These are phyloP conservation scores for Melopsittacus undulatus DNA, from an alignment of 2,797 vertebrate species.

Conservation along the genomic window DNA sequence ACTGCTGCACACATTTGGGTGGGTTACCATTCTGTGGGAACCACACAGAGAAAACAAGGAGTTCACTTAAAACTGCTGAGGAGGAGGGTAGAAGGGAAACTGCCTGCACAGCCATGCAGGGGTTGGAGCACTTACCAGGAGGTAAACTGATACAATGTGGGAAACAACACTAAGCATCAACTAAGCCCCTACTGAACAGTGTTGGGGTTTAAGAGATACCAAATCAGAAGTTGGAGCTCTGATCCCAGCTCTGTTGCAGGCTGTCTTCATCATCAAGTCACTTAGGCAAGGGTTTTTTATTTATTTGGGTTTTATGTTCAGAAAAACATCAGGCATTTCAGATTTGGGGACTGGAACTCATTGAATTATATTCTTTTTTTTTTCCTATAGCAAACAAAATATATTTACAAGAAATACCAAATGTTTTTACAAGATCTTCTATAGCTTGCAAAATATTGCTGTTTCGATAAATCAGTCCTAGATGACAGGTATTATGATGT, in stretches of 20 bases:
- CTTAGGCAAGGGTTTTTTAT: neutral
- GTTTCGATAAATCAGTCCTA: neutral
- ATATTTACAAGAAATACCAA: neutral
- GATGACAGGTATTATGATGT: neutral
- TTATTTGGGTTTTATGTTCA: neutral
- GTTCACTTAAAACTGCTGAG: neutral
- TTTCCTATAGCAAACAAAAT: neutral
- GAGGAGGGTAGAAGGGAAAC: neutral
- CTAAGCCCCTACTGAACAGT: neutral
- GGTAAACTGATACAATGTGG: neutral
- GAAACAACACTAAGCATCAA: neutral
- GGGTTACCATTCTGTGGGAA: neutral
- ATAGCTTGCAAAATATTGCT: neutral
- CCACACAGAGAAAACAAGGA: neutral
- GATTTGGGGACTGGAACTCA: neutral
- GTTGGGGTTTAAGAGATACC: neutral
- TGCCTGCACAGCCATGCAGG: fast-evolving
- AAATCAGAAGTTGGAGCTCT: neutral
- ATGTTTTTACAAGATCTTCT: neutral
- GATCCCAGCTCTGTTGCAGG: neutral
- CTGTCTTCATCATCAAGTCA: neutral
- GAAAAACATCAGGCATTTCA: neutral
- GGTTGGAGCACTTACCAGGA: neutral
- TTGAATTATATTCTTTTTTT: neutral
- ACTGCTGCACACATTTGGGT: neutral